Percentiles rank a stretch among this genome's conserved stretches.
phyloP scores from a whole-genome alignment of 2,888 invertebrate genomes.

The Spicauda simplicius region DNA sequence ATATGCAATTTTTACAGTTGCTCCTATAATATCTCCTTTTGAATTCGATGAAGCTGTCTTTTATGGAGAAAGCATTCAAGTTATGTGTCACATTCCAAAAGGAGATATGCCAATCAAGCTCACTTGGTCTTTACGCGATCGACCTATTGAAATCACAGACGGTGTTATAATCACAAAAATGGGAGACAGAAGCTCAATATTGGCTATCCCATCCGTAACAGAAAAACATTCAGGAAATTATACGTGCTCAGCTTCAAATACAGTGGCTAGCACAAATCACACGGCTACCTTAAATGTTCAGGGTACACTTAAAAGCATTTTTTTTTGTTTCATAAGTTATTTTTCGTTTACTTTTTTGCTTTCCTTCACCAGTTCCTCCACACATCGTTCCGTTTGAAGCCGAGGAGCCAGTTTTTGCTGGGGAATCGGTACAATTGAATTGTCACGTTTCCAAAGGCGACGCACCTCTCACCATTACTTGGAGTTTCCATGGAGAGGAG shows the following conservation, averaged over 20 bases:
- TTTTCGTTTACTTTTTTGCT: conserved; percentile 47
- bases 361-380: conserved; percentile 68
- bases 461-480: conserved; percentile 88
- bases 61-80: conserved; percentile 85
- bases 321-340: conserved; percentile 50
- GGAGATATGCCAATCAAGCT: conserved; percentile 90
- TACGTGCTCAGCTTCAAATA: conserved; percentile 90
- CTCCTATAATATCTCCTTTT: conserved; percentile 85
- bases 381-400: conserved; percentile 87
- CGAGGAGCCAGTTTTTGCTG: conserved; percentile 86
- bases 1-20: conserved; percentile 76
- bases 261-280: conserved; percentile 87
- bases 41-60: conserved; percentile 84
- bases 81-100: conserved; percentile 85
- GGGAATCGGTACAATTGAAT: conserved; percentile 86
- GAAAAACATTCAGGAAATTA: conserved; percentile 90
- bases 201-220: conserved; percentile 87
- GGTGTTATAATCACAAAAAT: conserved; percentile 83
- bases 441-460: conserved; percentile 89
- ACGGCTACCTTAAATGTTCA: conserved; percentile 87
- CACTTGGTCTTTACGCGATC: conserved; percentile 88
- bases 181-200: conserved; percentile 85
- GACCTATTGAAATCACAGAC: conserved; percentile 68
- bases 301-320: conserved; percentile 78
- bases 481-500: conserved; percentile 89